Evolutionary conservation across 2,797 vertebrate genomes (phyloP), one percentile per base, ranked within the genome.

Genomic region (Micropoecilia bifurca): DNA sequence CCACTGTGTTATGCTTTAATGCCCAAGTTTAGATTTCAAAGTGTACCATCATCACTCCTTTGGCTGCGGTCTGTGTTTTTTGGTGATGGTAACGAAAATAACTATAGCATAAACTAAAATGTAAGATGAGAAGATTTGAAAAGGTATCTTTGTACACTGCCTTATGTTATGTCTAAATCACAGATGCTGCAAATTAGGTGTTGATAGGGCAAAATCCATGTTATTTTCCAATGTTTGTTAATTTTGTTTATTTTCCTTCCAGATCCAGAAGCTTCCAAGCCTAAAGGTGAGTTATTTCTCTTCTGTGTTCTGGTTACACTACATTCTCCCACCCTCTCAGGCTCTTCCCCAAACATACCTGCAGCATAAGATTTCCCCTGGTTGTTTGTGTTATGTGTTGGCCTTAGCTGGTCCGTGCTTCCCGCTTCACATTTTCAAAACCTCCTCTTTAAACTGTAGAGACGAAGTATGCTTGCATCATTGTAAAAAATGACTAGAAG

Each of bases 241-340:
- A 74, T 25, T 87, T 5, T 87, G 4, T 91, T 39, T 61, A 80
- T 74, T 81, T 30, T 85, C 6, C 85, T 85, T 41, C 43, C 1
- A 73, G 33, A 78, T 69, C 18, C 20, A 77, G 85, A 75, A 0
- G 12, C 39, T 33, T 20, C 84, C 45, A 4, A 87, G 47, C 5
- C 13, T 9, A 6, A 80, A 88, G 78, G 94, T 95, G 79, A 92
- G 92, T 81, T 53, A 25, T 79, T 4, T 45, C 71, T 79, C 73
- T 22, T 68, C 12, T 78, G 2, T 74, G 28, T 53, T 84, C n/a
- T 73, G 10, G 77, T 86, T 79, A 46, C 30, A 25, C 36, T 76
- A 76, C 33, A 71, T 74, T 74, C 85, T 80, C 69, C 3, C 20
- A 59, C 14, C 3, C 74, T 57, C 39, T 2, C 45, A 48, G 39